Base-by-base conservation (phyloP, 2,888 invertebrate genomes). In the Leptodirus hochenwartii region DNA sequence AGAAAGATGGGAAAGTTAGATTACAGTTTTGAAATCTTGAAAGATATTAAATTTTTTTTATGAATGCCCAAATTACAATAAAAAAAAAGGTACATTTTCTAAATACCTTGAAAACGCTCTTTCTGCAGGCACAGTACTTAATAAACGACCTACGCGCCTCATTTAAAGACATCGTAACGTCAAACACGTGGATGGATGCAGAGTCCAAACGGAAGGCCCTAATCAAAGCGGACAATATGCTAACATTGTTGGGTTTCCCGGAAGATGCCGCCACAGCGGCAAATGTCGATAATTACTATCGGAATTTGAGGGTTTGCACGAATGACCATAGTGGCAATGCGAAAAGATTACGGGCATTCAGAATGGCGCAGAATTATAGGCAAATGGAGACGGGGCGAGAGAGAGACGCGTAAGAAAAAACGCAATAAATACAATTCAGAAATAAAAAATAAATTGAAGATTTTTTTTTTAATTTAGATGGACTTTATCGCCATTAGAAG, bases 181-280 rank as follows among this genome's bases (percentile, higher is more conserved):
- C 53, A 15, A 50, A 55, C 5, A 49, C 53, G 9, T 66, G 67
- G 67, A 59, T 67, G 58, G 66, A 66, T 38, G 51, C 53, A 1
- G 40, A 45, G 6, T 62, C 64, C 0, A 59, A 56, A 43, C 41
- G 41, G 5, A 50, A 53, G 6, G 64, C 64, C 2, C 43, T 54
- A 15, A 46, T 51, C 17, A 67, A 66, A 49, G 55, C 58, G 5
- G 45, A 55, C 27, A 56, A 60, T 5, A 62, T 66, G 47, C 38
- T 53, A 9, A 44, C 46, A 1, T 39, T 54, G 4, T 29, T 53
- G 12, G 56, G 45, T 1, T 52, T 46, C 35, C 54, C 54, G 0
- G 45, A 50, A 28, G 45, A 47, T 28, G 41, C 44, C 4, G 41
- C 43, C 22, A 36, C 50, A 15, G 31, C 25, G 8, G 33, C 35